Percentiles rank a stretch among this genome's conserved stretches.
phyloP scores from a whole-genome alignment of 2,113 vertebrate genomes.

The Xiphophorus hellerii region DNA sequence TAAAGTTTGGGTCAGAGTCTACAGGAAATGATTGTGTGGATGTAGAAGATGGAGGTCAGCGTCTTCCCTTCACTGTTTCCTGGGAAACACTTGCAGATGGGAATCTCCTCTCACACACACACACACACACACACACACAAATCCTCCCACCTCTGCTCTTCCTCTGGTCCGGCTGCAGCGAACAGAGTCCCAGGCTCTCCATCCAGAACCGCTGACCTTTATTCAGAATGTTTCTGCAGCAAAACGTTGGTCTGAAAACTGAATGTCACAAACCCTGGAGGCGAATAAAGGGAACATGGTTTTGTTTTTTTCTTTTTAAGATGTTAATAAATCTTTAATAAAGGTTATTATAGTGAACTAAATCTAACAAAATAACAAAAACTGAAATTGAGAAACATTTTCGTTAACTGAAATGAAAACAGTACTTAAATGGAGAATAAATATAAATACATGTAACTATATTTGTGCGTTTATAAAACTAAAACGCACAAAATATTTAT shows the following conservation, averaged over 20 bases:
- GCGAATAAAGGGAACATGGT: not conserved
- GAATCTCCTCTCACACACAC: slow-evolving; percentile 48
- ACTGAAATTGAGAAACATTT: too few relatives aligned
- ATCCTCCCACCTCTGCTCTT: slow-evolving; percentile 1
- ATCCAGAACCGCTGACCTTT: slow-evolving; percentile 17
- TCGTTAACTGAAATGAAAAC: too few relatives aligned
- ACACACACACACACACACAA: not conserved
- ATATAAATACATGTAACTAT: too few relatives aligned
- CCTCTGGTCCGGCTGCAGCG: slow-evolving; percentile 11
- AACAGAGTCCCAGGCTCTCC: slow-evolving; percentile 31
- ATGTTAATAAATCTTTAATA: too few relatives aligned
- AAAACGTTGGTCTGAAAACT: not conserved
- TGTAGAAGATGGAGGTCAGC: slow-evolving; percentile 30
- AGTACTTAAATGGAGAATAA: too few relatives aligned
- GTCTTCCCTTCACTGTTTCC: slow-evolving; percentile 32
- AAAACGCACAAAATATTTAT: too few relatives aligned
- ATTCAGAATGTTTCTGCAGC: not conserved
- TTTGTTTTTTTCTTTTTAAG: too few relatives aligned
- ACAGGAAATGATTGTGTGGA: not conserved
- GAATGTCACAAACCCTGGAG: not conserved
- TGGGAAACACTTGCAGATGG: slow-evolving; percentile 61
- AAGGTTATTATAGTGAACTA: too few relatives aligned
- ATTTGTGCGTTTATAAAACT: too few relatives aligned
- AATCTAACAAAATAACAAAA: too few relatives aligned
- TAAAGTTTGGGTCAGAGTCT: not conserved